Conservation (phyloP, 2,888 invertebrate species). For the Ochropleura plecta region DNA sequence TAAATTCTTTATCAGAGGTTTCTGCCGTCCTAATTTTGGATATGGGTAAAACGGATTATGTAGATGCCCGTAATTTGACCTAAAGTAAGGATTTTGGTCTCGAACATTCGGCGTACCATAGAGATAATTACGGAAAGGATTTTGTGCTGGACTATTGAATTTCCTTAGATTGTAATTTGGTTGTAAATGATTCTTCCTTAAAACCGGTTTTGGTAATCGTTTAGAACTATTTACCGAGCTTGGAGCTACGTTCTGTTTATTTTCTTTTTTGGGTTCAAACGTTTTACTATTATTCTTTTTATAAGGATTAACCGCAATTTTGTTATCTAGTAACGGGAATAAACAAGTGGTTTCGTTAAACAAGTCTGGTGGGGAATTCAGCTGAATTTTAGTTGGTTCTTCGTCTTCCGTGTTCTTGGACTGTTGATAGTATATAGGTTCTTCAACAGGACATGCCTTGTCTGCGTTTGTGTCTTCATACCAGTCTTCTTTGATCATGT, state of each 20-base stretch:
- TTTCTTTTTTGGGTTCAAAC: not conserved
- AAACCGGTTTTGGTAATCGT: slow-evolving; percentile 38
- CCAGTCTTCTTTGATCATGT: slow-evolving; percentile 95
- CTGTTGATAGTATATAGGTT: slow-evolving; percentile 44
- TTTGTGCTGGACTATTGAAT: slow-evolving; percentile 32
- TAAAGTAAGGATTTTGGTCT: slow-evolving; percentile 14
- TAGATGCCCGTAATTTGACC: slow-evolving; percentile 8
- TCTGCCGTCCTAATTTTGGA: slow-evolving; percentile 50
- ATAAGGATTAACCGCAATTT: slow-evolving; percentile 6
- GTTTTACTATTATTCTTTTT: not conserved
- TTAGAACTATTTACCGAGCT: slow-evolving; percentile 7
- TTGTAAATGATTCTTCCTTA: slow-evolving; percentile 15
- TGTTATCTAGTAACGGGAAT: slow-evolving; percentile 73
- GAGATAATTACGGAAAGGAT: slow-evolving; percentile 33
- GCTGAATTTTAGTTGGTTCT: slow-evolving; percentile 58
- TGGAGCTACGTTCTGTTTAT: not conserved
- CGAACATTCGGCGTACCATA: slow-evolving; percentile 23
- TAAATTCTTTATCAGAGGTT: slow-evolving; percentile 49
- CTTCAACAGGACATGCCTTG: slow-evolving; percentile 63
- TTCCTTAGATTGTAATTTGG: slow-evolving; percentile 44
- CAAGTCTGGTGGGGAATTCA: slow-evolving; percentile 68
- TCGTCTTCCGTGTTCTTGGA: slow-evolving; percentile 66
- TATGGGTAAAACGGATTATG: slow-evolving; percentile 37
- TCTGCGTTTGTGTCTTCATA: slow-evolving; percentile 62
- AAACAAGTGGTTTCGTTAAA: slow-evolving; percentile 80